Percentiles rank a stretch among this genome's conserved stretches.
These are phyloP conservation scores for Carterocephalus palaemon DNA, from an alignment of 2,888 invertebrate species.

Conservation along the genomic window DNA sequence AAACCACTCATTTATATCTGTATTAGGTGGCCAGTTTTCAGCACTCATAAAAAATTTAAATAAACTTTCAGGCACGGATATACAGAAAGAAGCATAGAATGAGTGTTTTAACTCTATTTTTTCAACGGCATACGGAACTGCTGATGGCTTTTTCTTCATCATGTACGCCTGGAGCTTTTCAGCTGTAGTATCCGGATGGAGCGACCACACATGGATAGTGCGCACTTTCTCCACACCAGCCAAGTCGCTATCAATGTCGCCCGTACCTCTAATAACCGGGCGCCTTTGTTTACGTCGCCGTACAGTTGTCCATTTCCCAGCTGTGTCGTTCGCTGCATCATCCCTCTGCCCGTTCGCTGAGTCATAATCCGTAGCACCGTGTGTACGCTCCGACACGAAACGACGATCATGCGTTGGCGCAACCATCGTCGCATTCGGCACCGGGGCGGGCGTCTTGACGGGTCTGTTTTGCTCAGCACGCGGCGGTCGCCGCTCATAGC, in stretches of 20 bases:
- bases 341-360: background rate
- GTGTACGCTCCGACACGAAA: background rate
- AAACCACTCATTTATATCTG: constrained; percentile 1
- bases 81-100: background rate
- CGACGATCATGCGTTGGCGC: background rate
- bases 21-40: constrained; percentile 11
- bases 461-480: background rate
- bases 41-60: constrained; percentile 9
- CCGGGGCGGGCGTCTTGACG: background rate
- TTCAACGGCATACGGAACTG: background rate
- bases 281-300: background rate
- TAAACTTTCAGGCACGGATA: constrained; percentile 3
- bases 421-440: background rate
- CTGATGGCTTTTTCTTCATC: background rate
- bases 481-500: background rate
- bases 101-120: background rate
- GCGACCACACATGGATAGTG: constrained; percentile 4
- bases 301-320: background rate
- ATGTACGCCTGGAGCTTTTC: constrained; percentile 6
- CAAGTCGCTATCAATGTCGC: constrained; percentile 61
- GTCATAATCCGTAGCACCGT: background rate
- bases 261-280: constrained; percentile 1
- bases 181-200: constrained; percentile 1
- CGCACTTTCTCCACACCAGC: constrained; percentile 2
- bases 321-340: background rate